Evolutionary conservation across 2,113 vertebrate genomes (phyloP), one percentile per base, ranked within the genome.

Genomic region (Myotis brandtii): DNA sequence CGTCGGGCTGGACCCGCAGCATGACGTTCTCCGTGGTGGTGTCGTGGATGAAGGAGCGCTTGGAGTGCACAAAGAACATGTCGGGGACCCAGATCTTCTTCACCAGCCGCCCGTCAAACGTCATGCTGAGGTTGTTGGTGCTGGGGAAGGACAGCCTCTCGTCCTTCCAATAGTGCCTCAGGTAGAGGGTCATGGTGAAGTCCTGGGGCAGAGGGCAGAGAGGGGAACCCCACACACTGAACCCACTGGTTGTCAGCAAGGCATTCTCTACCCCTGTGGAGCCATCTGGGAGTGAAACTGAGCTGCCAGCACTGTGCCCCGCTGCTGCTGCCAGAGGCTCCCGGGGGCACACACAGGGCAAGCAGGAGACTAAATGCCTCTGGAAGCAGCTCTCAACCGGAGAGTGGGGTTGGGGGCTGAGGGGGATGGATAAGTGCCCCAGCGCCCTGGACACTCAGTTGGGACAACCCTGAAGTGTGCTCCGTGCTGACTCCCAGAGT

Each of bases 61-160:
- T 99, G 52, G 99, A 99, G 97, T 99, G 99, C 77, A 99, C 99
- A 0, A 99, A 99, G 96, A 99, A 99, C 99, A 99, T 99, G 97
- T 99, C 99, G 0, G 99, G 99, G 4, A 99, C 99, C 99, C 99
- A 99, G 94, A 99, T 99, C 98, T 99, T 99, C 98, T 99, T 99
- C 95, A 99, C 99, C 92, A 99, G 98, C 48, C 99, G 98, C 80
- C 99, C 99, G 20, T 99, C 99, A 7, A 99, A 99, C 4, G 99
- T 99, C 99, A 99, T 99, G 98, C 99, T 99, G 94, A 99, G 99
- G 98, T 99, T 99, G 98, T 99, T 99, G 96, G 98, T 99, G 98
- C 99, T 99, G 0, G 99, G 99, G 94, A 99, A 99, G 12, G 99
- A 98, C 90, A 99, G 95, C 23, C 99, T 98, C 98, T 99, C 99